A percentile compares a stretch with the other conserved stretches of the same genome.
These are phyloP conservation scores for Denticeps clupeoides DNA, from an alignment of 2,797 vertebrate species.

Conservation along the genomic window DNA sequence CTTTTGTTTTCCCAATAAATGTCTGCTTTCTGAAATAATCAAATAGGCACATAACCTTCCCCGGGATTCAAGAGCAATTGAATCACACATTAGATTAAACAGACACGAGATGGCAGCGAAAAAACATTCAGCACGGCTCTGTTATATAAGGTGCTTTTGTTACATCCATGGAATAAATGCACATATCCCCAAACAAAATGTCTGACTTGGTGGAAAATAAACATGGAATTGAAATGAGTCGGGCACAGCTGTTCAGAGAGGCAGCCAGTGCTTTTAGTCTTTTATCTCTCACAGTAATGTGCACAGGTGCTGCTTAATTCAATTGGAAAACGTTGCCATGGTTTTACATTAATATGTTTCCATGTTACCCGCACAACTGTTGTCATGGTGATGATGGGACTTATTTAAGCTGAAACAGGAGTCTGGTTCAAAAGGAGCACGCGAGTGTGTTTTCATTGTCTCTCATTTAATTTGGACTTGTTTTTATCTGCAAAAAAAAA, in stretches of 20 bases:
- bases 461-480: slow-evolving; percentile 53
- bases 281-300: slow-evolving; percentile 58
- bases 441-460: slow-evolving; percentile 43
- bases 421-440: slow-evolving; percentile 58
- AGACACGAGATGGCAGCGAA: slow-evolving; percentile 9
- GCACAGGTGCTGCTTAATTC: slow-evolving; percentile 72
- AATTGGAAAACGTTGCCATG: slow-evolving; percentile 66
- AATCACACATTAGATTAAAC: slow-evolving; percentile 8
- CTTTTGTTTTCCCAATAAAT: slow-evolving; percentile 14
- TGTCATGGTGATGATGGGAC: slow-evolving; percentile 81
- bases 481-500: slow-evolving; percentile 41
- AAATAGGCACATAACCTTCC: slow-evolving; percentile 12
- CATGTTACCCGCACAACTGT: slow-evolving; percentile 86
- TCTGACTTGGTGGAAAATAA: slow-evolving; percentile 33
- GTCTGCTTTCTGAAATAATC: slow-evolving; percentile 7
- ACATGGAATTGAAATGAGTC: slow-evolving; percentile 27
- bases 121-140: slow-evolving; percentile 5
- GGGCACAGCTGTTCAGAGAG: slow-evolving; percentile 35
- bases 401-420: slow-evolving; percentile 76
- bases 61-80: not conserved
- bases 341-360: slow-evolving; percentile 76
- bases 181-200: slow-evolving; percentile 21
- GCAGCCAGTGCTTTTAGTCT: slow-evolving; percentile 37
- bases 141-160: slow-evolving; percentile 23
- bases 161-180: slow-evolving; percentile 18